A percentile compares a stretch with the other conserved stretches of the same genome.
Evolutionary conservation across 2,888 invertebrate genomes (phyloP).

Genomic region (Apoda limacodes): DNA sequence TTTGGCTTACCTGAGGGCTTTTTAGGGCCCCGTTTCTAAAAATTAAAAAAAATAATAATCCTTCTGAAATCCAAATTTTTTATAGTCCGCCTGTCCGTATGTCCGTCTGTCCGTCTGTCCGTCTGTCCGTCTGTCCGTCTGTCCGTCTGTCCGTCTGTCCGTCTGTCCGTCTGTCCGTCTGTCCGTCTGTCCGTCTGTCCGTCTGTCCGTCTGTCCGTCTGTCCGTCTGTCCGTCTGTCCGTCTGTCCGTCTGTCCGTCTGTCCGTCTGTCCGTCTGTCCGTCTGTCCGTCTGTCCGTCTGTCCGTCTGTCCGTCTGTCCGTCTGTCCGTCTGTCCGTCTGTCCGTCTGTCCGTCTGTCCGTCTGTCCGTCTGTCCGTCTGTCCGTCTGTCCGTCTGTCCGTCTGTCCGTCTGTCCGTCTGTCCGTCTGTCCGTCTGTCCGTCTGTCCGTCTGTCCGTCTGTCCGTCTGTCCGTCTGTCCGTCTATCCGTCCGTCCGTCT

Average conservation of each 20-base stretch:
- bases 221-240: not conserved
- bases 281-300: not conserved
- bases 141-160: not conserved
- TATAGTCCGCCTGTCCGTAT: not conserved
- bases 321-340: not conserved
- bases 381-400: not conserved
- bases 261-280: not conserved
- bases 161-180: not conserved
- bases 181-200: not conserved
- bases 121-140: slow-evolving; percentile 1
- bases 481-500: not conserved
- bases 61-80: too few relatives aligned
- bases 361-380: not conserved
- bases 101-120: slow-evolving; percentile 2
- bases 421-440: not conserved
- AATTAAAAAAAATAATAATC: not conserved
- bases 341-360: not conserved
- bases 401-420: not conserved
- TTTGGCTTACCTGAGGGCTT: slow-evolving; percentile 22
- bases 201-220: not conserved
- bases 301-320: not conserved
- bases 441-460: not conserved
- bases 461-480: not conserved
- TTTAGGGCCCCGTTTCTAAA: not conserved
- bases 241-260: not conserved